Conservation (phyloP, 1,140 invertebrate species). For the Prorops nasuta region DNA sequence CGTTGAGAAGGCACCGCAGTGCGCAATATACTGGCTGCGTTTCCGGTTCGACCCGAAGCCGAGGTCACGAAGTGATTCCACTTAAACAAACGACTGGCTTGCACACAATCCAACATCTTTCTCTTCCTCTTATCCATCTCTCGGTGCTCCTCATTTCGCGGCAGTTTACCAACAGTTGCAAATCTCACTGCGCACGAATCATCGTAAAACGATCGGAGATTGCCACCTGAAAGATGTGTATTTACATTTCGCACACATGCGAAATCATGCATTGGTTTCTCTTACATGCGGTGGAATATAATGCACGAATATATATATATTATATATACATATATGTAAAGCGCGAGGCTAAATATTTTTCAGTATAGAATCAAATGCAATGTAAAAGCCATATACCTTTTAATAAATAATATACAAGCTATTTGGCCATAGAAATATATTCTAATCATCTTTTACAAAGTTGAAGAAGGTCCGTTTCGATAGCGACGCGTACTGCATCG, state of each 20-base stretch:
- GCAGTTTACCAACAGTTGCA: background rate
- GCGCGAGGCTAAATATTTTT: too few relatives aligned
- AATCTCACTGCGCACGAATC: background rate
- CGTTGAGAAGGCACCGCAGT: conserved; percentile 3
- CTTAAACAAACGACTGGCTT: conserved; percentile 26
- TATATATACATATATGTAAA: too few relatives aligned
- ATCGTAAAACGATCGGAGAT: background rate
- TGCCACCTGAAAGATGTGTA: background rate
- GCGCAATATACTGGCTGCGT: conserved; percentile 18
- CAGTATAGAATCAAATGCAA: too few relatives aligned
- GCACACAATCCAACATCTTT: conserved; percentile 15
- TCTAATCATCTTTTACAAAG: too few relatives aligned
- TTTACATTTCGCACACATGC: background rate
- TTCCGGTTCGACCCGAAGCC: conserved; percentile 27
- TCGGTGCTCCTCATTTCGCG: background rate
- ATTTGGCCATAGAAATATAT: too few relatives aligned
- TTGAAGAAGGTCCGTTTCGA: too few relatives aligned
- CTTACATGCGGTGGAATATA: too few relatives aligned
- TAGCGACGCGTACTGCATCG: too few relatives aligned
- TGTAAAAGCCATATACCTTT: too few relatives aligned
- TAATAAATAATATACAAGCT: too few relatives aligned
- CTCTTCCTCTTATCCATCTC: conserved; percentile 8
- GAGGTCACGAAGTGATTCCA: conserved; percentile 24
- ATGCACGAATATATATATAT: too few relatives aligned
- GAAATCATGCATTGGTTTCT: background rate